Evolutionary conservation across 2,888 invertebrate species (phyloP).

Genomic region (Orthosia gothica): DNA sequence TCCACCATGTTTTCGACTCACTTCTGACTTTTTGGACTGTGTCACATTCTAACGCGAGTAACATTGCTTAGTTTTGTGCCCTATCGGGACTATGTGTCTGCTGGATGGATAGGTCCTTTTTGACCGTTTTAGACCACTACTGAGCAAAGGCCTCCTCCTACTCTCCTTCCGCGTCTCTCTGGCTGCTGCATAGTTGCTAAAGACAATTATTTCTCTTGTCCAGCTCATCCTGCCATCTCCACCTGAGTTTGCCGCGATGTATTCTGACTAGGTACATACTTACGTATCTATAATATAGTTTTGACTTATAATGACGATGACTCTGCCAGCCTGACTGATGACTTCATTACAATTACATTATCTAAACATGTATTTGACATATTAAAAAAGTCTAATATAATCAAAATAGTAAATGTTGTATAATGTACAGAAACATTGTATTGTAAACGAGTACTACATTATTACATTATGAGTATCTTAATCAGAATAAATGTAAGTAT

Average conservation of each 20-base stretch:
- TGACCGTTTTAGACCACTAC: background rate
- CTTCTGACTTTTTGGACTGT: background rate
- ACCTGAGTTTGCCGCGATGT: background rate
- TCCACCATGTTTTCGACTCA: background rate
- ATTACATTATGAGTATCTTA: background rate
- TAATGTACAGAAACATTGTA: slow-evolving; percentile 2
- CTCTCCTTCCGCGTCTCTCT: background rate
- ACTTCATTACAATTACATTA: background rate
- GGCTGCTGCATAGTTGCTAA: background rate
- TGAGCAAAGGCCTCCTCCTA: background rate
- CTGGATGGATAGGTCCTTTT: too few species aligned
- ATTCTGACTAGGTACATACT: too few species aligned
- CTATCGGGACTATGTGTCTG: background rate
- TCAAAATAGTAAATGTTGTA: background rate
- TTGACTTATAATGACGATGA: too few species aligned
- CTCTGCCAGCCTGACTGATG: background rate
- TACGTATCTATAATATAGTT: too few species aligned
- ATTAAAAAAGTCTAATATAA: background rate
- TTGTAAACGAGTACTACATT: slow-evolving; percentile 15
- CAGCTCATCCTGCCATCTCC: background rate
- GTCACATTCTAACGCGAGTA: background rate
- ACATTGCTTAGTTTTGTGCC: background rate
- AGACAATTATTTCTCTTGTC: background rate
- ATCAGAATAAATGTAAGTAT: too few species aligned
- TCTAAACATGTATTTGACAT: background rate